Conservation (phyloP, 1,140 invertebrate species). For the Leptinotarsa lineolata region DNA sequence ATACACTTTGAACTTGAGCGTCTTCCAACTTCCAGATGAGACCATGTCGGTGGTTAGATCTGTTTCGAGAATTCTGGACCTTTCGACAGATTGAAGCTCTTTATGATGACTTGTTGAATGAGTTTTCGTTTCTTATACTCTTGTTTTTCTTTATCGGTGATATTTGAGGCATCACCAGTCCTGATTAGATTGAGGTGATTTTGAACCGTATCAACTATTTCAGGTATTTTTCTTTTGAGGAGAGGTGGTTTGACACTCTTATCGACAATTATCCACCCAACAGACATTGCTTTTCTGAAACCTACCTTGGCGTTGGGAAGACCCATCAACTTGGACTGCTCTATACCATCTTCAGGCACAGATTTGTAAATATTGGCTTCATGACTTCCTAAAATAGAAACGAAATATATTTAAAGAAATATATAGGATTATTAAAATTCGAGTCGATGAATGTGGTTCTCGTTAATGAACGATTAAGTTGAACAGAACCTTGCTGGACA, state of each 20-base stretch:
- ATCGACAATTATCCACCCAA: conserved; percentile 90
- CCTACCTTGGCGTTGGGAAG: conserved; percentile 90
- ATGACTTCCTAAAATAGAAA: conserved; percentile 74
- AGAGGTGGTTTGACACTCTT: conserved; percentile 71
- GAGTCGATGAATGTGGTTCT: too few relatives aligned
- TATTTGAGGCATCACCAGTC: conserved; percentile 59
- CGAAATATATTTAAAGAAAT: background rate
- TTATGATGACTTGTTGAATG: conserved; percentile 80
- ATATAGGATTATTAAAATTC: too few relatives aligned
- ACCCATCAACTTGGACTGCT: conserved; percentile 81
- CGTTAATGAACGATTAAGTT: too few relatives aligned
- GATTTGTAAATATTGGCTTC: conserved; percentile 85
- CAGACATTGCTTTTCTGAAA: conserved; percentile 93
- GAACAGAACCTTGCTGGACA: too few relatives aligned
- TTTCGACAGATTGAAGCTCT: conserved; percentile 79
- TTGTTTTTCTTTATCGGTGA: conserved; percentile 71
- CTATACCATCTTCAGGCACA: conserved; percentile 76
- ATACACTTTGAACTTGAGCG: conserved; percentile 92
- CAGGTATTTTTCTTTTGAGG: conserved; percentile 73
- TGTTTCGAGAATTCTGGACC: conserved; percentile 89
- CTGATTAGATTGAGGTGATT: conserved; percentile 72
- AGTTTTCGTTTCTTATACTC: conserved; percentile 97
- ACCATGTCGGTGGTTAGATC: conserved; percentile 96
- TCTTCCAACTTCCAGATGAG: conserved; percentile 85
- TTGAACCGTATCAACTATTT: conserved; percentile 78